Evolutionary conservation across 2,113 vertebrate species (phyloP).

Genomic region (Vidua macroura): DNA sequence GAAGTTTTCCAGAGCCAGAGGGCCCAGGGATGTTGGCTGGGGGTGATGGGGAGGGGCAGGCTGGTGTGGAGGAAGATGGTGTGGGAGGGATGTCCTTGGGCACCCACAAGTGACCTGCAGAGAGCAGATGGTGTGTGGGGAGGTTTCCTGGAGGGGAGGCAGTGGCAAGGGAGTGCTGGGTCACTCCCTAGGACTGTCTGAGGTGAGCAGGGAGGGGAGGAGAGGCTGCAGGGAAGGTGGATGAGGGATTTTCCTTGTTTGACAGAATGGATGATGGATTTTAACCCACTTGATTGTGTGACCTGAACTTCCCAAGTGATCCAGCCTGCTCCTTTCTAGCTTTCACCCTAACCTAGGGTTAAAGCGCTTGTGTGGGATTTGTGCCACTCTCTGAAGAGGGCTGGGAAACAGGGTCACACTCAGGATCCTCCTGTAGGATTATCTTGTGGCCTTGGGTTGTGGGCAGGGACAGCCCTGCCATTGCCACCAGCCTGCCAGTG

Average conservation of each 20-base stretch:
- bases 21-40: background rate
- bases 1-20: background rate
- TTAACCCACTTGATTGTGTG: background rate
- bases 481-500: background rate
- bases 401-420: background rate
- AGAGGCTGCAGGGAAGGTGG: background rate
- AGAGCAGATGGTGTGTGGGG: constrained; percentile 41
- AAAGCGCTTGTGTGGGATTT: constrained; percentile 27
- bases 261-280: background rate
- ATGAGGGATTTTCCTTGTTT: background rate
- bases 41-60: background rate
- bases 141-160: background rate
- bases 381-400: background rate
- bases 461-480: background rate
- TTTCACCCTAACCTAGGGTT: constrained; percentile 12
- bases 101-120: fast-evolving
- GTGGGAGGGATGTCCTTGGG: background rate
- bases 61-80: background rate
- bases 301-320: background rate
- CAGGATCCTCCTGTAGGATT: background rate
- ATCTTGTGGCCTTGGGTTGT: background rate
- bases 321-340: background rate
- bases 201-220: background rate
- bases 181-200: background rate
- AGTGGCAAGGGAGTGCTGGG: background rate